Evolutionary conservation across 2,113 vertebrate genomes (phyloP).

Genomic region (Morone saxatilis): DNA sequence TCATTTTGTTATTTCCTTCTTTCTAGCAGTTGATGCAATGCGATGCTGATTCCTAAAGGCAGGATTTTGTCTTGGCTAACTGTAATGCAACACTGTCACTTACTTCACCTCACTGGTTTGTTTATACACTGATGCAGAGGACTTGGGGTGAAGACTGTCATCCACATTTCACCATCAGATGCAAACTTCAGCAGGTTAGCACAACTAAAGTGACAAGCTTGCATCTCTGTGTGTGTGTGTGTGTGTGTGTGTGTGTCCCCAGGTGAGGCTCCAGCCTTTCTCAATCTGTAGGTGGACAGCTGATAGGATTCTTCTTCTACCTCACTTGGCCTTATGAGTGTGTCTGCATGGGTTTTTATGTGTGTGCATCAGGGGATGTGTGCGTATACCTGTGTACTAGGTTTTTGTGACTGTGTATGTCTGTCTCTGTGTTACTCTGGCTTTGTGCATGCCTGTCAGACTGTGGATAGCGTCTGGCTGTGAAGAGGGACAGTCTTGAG

Average conservation of each 20-base stretch:
- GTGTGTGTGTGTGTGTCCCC: neutral
- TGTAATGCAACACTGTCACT: slow-evolving; percentile 41
- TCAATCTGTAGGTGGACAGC: slow-evolving; percentile 68
- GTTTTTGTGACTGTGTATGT: slow-evolving; percentile 39
- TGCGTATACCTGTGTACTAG: slow-evolving; percentile 35
- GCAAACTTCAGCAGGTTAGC: slow-evolving; percentile 45
- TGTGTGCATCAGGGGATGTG: slow-evolving; percentile 33
- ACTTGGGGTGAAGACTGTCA: slow-evolving; percentile 51
- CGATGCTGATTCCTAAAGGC: slow-evolving; percentile 3
- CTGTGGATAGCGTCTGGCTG: slow-evolving; percentile 36
- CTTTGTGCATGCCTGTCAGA: slow-evolving; percentile 62
- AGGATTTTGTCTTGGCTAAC: neutral
- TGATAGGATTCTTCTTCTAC: slow-evolving; percentile 62
- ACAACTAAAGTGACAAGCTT: slow-evolving; percentile 60
- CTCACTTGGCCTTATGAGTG: slow-evolving; percentile 58
- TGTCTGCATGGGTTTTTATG: slow-evolving; percentile 46
- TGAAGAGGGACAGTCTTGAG: slow-evolving; percentile 65
- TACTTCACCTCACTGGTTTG: slow-evolving; percentile 52
- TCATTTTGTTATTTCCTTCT: neutral
- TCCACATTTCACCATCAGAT: slow-evolving; percentile 38
- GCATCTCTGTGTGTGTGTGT: neutral
- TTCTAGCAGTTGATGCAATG: neutral
- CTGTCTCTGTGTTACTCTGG: slow-evolving; percentile 41
- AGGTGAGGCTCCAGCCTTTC: slow-evolving; percentile 33
- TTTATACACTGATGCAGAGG: slow-evolving; percentile 44